phyloP scores from a whole-genome alignment of 2,113 vertebrate species.

The Macaca nemestrina region DNA sequence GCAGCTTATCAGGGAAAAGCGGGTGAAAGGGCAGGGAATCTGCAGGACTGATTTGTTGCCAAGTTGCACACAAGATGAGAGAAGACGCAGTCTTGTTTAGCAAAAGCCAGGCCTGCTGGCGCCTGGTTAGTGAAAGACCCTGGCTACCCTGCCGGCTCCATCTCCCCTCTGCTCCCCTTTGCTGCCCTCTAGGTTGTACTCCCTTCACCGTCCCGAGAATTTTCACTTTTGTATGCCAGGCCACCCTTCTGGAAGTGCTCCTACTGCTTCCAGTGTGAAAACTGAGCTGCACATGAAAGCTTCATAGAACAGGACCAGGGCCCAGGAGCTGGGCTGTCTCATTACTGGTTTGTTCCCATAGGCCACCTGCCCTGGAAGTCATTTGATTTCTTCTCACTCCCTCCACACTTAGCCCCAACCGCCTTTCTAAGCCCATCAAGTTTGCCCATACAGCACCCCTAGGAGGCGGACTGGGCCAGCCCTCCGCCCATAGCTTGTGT shows the following conservation, averaged over 20 bases:
- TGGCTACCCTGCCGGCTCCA: fast-evolving
- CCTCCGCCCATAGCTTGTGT: neutral
- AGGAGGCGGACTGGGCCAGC: neutral
- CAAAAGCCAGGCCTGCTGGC: neutral
- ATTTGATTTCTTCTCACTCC: neutral
- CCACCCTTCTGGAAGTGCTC: neutral
- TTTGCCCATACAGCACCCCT: neutral
- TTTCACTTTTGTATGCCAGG: neutral
- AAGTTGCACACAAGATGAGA: too few species aligned
- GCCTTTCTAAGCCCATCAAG: neutral
- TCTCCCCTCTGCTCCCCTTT: neutral
- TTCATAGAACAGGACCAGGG: neutral
- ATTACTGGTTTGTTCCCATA: fast-evolving
- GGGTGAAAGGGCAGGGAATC: neutral
- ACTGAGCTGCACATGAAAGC: neutral
- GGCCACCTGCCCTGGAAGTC: neutral
- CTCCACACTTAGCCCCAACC: neutral
- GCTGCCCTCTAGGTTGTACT: neutral
- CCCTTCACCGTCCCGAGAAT: fast-evolving
- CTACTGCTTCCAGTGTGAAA: neutral
- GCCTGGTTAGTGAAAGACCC: neutral
- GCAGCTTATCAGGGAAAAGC: too few species aligned
- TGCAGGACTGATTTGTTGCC: neutral
- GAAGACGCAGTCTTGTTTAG: neutral
- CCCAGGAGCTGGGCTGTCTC: neutral